Base-by-base conservation (phyloP, 2,113 vertebrate species). In the Corythaeola cristata region DNA sequence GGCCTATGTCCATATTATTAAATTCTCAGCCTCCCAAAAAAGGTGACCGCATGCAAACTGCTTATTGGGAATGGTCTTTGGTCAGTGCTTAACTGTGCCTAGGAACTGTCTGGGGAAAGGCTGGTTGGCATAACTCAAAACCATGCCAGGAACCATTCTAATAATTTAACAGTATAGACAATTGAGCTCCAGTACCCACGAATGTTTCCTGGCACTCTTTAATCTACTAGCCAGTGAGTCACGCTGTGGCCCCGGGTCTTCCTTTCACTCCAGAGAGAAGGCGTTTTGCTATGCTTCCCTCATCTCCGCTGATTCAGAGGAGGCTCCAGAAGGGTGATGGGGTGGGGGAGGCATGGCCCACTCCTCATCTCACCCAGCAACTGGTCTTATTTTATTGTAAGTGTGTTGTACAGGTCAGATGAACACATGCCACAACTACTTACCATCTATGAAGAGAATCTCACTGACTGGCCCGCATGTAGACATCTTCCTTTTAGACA, bases 111-210 rank as follows among this genome's bases (percentile, higher is more conserved):
- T 90, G 88, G 59, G 83, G 85, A 95, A 93, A 91, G 66, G 90
- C 37, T 92, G 72, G 50, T 74, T 84, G 86, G n/a, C 72, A 35
- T 81, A 83, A 62, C 67, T 73, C 80, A 72, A 89, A 92, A 39
- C 71, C 28, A 49, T 81, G 95, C 90, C 96, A 96, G 90, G 63
- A 96, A 59, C 93, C 81, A 79, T 84, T 92, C 88, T 95, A 88
- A 95, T 95, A 92, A 93, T 81, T 95, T 90, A 96, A 71, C 86
- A 80, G 83, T 88, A 93, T 71, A 86, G 94, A 96, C 93, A 95
- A 92, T 86, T 45, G 86, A 93, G 90, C 86, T 86, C 88, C 91
- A 84, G 94, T 92, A 45, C 83, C 76, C 94, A 92, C 18, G 4
- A 74, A 90, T n/a, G 64, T 69, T 93, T 94, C 93, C 94, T 92